Evolutionary conservation across 2,113 vertebrate genomes (phyloP), one percentile per base, ranked within the genome.

Genomic region (Ctenomys sociabilis): DNA sequence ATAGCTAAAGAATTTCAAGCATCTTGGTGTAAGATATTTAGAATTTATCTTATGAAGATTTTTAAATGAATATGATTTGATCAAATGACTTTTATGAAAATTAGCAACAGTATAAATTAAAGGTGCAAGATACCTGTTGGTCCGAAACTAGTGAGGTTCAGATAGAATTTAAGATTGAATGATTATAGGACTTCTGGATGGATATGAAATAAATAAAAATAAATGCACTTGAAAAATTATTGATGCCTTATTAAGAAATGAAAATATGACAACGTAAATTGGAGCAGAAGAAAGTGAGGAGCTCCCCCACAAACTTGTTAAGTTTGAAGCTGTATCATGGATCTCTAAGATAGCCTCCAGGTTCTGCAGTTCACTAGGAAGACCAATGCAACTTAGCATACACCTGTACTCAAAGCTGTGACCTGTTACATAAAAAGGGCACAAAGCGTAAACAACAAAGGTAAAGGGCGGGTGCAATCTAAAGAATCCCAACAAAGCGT

Each of bases 61-160:
- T 96, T 96, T 78, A 93, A 88, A 12, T 94, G 88, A 72, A 6
- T 85, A 11, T 92, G 22, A 94, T 90, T 93, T 87, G 43, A 81
- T 73, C 37, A 89, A 57, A 63, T 89, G 5, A 59, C 85, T 91
- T 92, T 43, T 73, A 63, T 63, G 49, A 96, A 92, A 96, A 61
- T 82, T 85, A 70, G 21, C 87, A 45, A 72, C 9, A 66, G 40
- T 87, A 6, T 93, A 81, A 28, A 81, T 81, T 95, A 52, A 90
- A 77, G 8, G 0, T 90, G 1, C 30, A 19, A 32, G 66, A 28
- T 19, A 93, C 61, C 17, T 86, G 14, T 49, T 90, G 37, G 22
- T 28, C 26, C 83, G 37, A 97, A 95, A n/a, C n/a, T 86, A 59
- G 32, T 70, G 30, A 78, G 24, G 13, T 94, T 81, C 80, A 64